phyloP scores from a whole-genome alignment of 2,113 vertebrate species.

The Lycocorax pyrrhopterus region DNA sequence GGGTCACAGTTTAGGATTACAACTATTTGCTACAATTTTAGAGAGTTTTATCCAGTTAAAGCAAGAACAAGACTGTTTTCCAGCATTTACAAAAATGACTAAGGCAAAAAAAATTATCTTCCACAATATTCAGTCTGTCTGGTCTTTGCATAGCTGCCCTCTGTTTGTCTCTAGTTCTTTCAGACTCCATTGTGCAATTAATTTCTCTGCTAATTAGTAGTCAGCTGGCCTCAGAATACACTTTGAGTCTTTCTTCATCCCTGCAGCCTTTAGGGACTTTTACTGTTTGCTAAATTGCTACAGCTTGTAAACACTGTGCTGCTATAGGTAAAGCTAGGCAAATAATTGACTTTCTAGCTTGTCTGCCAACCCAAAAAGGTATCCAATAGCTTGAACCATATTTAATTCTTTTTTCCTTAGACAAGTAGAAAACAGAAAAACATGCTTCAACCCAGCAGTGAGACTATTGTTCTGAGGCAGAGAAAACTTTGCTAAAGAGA shows the following conservation, averaged over 20 bases:
- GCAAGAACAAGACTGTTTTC: neutral
- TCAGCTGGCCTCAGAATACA: neutral
- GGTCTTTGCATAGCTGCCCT: neutral
- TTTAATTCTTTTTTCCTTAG: neutral
- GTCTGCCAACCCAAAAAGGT: neutral
- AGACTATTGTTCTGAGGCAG: neutral
- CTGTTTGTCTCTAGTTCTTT: neutral
- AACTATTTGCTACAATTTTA: neutral
- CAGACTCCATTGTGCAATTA: neutral
- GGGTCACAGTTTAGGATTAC: neutral
- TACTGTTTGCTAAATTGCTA: neutral
- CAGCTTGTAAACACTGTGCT: neutral
- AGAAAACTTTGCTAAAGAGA: neutral
- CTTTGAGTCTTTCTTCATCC: neutral
- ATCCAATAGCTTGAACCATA: neutral
- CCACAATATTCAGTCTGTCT: neutral
- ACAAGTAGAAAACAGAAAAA: neutral
- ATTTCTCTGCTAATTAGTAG: neutral
- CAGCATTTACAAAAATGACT: neutral
- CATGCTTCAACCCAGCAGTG: neutral
- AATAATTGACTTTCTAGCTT: neutral
- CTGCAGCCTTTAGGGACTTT: neutral
- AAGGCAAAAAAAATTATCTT: neutral
- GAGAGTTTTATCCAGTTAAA: neutral
- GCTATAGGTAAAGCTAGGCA: neutral